Evolutionary conservation across 1,140 invertebrate genomes (phyloP), one percentile per base, ranked within the genome.

Genomic region (Penaeus indicus): DNA sequence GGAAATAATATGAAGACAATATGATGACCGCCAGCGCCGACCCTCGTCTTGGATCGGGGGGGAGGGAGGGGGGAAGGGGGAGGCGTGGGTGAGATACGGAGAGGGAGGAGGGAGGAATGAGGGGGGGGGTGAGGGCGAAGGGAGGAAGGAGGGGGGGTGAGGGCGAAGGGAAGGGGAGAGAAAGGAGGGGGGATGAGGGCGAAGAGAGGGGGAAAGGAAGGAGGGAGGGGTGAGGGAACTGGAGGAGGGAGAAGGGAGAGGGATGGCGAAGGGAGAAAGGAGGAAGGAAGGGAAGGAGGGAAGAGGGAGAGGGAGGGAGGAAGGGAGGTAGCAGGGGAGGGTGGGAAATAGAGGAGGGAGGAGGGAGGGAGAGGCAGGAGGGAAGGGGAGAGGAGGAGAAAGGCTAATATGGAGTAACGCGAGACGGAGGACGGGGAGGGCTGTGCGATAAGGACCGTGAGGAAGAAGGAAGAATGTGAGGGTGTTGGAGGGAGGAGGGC

Each of bases 1-100:
- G 85, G 85, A 86, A 85, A 80, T 86, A 86, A 86, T 86, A 86
- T 86, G 75, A 63, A 86, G 60, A 86, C 85, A 86, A 86, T 86
- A 86, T 86, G 85, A 86, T 80, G 77, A 64, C 77, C 85, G 77
- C 75, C 85, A 86, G 60, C 54, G 21, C 25, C 85, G 61, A 86
- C 85, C 61, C 84, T 79, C 85, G 80, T 86, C 85, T 79, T 18
- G 22, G 84, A 1, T 18, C 1, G 25, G 77, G 42, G 77, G 77
- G 11, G 32, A 0, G 21, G 77, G 19, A 27, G 77, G 77, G 22
- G n/a, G 47, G n/a, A 22, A 0, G 11, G 83, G 72, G 47, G n/a
- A 19, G 11, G 42, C 25, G 27, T 47, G 18, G 69, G 4, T 5
- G 63, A 54, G 32, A 54, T 18, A 25, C n/a, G n/a, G 38, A 25